Evolutionary conservation across 2,113 vertebrate species (phyloP).

Genomic region (Atractosteus spatula): DNA sequence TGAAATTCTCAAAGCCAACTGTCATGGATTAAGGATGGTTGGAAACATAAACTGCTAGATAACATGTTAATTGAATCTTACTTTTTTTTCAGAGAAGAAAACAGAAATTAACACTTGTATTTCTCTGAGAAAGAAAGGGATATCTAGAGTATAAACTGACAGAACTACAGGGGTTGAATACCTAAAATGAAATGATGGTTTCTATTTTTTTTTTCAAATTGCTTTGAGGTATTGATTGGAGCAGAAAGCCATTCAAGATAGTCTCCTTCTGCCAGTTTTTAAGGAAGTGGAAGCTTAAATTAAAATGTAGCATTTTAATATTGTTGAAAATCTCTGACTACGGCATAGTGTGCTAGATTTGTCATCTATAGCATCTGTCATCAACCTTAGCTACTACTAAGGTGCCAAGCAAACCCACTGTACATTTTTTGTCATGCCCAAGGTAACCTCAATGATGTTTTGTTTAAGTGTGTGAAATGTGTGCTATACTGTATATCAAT

Average conservation of each 20-base stretch:
- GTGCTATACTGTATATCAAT: too few species aligned
- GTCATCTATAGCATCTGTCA: not conserved
- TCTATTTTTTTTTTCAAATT: not conserved
- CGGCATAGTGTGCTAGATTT: not conserved
- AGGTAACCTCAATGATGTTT: too few species aligned
- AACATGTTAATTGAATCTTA: too few species aligned
- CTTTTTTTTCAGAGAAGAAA: too few species aligned
- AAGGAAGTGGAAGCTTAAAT: not conserved
- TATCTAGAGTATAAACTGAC: too few species aligned
- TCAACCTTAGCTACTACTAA: not conserved
- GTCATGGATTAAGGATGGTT: too few species aligned
- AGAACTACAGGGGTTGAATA: not conserved
- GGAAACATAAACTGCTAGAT: too few species aligned
- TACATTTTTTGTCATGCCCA: not conserved
- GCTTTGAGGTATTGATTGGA: not conserved
- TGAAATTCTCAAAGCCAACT: too few species aligned
- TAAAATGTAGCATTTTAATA: not conserved
- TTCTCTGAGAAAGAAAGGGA: too few species aligned
- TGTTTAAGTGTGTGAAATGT: too few species aligned
- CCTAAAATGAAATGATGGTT: not conserved
- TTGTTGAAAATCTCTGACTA: not conserved
- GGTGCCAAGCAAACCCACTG: not conserved
- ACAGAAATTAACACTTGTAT: too few species aligned
- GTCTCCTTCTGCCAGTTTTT: not conserved
- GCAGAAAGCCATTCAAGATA: not conserved